Evolutionary conservation across 1,140 invertebrate species (phyloP).

Genomic region (Limonius californicus): DNA sequence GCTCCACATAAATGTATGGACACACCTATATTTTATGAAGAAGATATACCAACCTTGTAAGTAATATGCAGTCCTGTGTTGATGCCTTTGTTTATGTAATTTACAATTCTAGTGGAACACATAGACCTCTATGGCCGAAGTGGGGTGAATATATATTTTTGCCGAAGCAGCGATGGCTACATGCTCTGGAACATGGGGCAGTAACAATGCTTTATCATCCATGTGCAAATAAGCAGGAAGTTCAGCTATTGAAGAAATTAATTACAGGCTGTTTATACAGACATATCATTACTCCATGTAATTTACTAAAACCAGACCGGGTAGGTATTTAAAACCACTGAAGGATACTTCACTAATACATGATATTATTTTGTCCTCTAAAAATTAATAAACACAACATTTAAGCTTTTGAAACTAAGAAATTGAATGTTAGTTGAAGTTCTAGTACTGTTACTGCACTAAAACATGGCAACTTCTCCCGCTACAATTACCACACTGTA

Average conservation of each 20-base stretch:
- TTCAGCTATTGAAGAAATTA: conserved; percentile 60
- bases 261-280: conserved; percentile 70
- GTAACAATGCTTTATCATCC: conserved; percentile 86
- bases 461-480: no score
- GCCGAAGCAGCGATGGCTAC: conserved; percentile 79
- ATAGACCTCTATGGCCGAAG: conserved; percentile 74
- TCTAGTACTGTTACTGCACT: no score
- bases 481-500: no score
- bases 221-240: conserved; percentile 68
- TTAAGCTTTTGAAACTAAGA: no score
- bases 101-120: conserved; percentile 62
- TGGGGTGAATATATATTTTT: conserved; percentile 82
- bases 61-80: no score
- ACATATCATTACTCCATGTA: conserved; percentile 78
- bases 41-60: conserved; percentile 63
- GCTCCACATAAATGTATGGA: conserved; percentile 69
- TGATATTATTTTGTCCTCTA: no score
- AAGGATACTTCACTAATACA: no score
- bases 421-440: no score
- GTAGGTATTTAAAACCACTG: no score
- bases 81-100: no score
- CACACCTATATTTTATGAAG: conserved; percentile 61
- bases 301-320: conserved; percentile 55
- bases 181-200: conserved; percentile 82
- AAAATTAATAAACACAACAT: no score